phyloP scores from a whole-genome alignment of 2,797 vertebrate genomes.

The Amazona finschi region DNA sequence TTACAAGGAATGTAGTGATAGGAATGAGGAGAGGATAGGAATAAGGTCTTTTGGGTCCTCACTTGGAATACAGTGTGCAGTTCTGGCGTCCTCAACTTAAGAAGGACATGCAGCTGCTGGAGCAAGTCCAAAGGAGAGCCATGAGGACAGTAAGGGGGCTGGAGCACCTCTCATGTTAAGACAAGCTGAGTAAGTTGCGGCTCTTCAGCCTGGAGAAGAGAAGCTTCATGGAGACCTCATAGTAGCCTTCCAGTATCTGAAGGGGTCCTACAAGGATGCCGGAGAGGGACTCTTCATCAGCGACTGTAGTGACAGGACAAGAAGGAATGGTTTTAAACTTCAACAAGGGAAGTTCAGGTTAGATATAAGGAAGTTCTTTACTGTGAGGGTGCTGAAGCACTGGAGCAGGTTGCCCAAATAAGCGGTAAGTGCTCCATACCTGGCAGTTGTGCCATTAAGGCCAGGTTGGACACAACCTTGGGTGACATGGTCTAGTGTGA shows the following conservation, averaged over 20 bases:
- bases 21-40: background rate
- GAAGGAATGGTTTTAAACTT: background rate
- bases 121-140: background rate
- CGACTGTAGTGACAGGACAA: background rate
- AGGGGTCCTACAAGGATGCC: background rate
- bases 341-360: background rate
- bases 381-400: background rate
- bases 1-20: background rate
- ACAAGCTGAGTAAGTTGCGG: background rate
- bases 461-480: background rate
- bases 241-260: background rate
- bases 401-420: background rate
- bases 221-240: background rate
- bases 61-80: background rate
- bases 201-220: background rate
- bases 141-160: background rate
- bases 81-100: background rate
- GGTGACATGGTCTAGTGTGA: background rate
- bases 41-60: background rate
- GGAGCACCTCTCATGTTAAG: background rate
- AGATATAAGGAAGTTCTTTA: background rate
- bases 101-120: background rate
- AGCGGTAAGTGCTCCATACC: background rate
- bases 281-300: background rate
- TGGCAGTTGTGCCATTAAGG: background rate